Percentiles rank a stretch among this genome's conserved stretches.
Conservation (phyloP, 2,797 vertebrate genomes). For the Fratercula arctica region DNA sequence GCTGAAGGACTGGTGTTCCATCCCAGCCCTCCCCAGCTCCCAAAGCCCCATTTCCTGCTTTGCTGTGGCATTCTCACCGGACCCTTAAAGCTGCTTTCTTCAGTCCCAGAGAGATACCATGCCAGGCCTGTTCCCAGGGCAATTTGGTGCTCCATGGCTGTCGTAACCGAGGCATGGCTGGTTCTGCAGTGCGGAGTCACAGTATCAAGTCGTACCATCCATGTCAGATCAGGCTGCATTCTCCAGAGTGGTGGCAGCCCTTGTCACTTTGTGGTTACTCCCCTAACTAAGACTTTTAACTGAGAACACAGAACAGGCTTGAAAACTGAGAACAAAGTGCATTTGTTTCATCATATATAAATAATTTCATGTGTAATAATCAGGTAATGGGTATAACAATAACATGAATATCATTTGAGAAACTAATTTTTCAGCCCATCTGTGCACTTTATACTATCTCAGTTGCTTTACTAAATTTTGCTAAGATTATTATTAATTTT, state of each 20-base stretch:
- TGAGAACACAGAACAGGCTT: not conserved
- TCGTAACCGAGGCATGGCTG: not conserved
- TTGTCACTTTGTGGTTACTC: rapidly evolving
- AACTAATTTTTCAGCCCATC: not conserved
- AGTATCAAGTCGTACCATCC: not conserved
- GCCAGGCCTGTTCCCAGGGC: not conserved
- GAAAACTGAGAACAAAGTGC: not conserved
- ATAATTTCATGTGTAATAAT: conserved; percentile 2
- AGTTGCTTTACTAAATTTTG: not conserved
- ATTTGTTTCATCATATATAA: conserved; percentile 4
- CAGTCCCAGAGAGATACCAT: not conserved
- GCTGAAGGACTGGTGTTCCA: not conserved
- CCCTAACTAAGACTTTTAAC: not conserved
- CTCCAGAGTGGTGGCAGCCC: not conserved
- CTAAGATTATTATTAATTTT: not conserved
- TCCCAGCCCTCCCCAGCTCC: not conserved
- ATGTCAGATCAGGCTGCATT: not conserved
- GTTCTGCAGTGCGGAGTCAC: rapidly evolving
- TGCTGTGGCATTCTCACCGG: not conserved
- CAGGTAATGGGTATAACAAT: conserved; percentile 9
- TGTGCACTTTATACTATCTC: not conserved
- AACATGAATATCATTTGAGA: not conserved
- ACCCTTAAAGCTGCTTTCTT: not conserved
- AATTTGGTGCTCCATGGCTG: not conserved
- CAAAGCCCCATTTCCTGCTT: not conserved